phyloP scores from a whole-genome alignment of 2,888 invertebrate genomes.

The Ommatoiulus sabulosus region DNA sequence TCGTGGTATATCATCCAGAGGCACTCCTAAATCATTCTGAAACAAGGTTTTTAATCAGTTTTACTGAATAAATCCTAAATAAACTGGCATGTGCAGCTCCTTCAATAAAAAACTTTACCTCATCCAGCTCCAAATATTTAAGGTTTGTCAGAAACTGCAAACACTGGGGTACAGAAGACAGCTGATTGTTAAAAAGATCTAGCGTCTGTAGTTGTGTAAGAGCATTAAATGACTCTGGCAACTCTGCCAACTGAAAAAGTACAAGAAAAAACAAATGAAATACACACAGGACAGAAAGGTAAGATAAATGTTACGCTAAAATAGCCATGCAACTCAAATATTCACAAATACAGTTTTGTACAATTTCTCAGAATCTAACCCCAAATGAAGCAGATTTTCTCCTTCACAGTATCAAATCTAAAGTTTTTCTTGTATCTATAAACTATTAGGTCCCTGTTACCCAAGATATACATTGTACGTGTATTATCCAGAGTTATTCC shows the following conservation, averaged over 20 bases:
- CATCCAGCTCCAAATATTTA: constrained; percentile 55
- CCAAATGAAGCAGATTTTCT: too few species aligned
- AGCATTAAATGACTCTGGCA: constrained; percentile 54
- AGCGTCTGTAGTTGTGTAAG: constrained; percentile 48
- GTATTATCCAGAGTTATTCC: too few species aligned
- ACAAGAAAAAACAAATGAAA: constrained; percentile 50
- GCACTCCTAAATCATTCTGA: constrained; percentile 48
- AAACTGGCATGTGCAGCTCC: neutral
- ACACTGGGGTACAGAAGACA: constrained; percentile 51
- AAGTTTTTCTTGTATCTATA: too few species aligned
- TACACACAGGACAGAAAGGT: too few species aligned
- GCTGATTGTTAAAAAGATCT: constrained; percentile 57
- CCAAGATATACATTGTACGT: too few species aligned
- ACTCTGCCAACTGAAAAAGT: constrained; percentile 56
- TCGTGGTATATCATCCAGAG: constrained; percentile 40
- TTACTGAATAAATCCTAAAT: neutral
- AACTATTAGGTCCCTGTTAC: too few species aligned
- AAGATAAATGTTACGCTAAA: too few species aligned
- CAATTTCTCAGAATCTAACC: too few species aligned
- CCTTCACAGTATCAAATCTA: too few species aligned
- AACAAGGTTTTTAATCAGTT: neutral
- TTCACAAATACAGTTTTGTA: too few species aligned
- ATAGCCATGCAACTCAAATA: too few species aligned
- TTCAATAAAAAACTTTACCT: constrained; percentile 34
- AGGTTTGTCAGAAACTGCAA: constrained; percentile 18